Base-by-base conservation (phyloP, 2,888 invertebrate species). In the Heteromyza rotundicornis region DNA sequence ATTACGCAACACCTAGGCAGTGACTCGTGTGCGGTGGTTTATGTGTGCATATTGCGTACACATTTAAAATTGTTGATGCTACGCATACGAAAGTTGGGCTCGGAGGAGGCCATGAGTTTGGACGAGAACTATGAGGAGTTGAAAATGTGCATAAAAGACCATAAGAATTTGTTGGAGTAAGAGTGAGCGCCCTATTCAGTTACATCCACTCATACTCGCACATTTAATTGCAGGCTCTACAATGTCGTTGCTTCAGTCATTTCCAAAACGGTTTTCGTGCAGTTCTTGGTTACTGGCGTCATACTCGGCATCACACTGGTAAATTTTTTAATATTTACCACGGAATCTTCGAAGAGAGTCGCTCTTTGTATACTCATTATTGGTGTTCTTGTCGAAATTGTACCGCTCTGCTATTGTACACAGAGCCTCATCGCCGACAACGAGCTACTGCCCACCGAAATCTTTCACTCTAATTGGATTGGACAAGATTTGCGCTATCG, bases 11-110 rank as follows among this genome's bases (percentile, higher is more conserved):
- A 71, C 20, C 66, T 68, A 22, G 57, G 64, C 19, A 59, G 66
- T 32, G 72, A 72, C 49, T 63, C 64, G 1, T 72, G 70, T 19
- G 57, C 72, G 0, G 67, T 70, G 2, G 64, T 70, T 32, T 72
- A 70, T 17, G 49, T 72, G 23, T 59, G 64, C 2, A 66, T 70
- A 22, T 35, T 72, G 5, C 56, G 70, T 0, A 24, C 61, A 0
- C 72, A 72, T 14, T 44, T 72, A 3, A 60, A 60, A 8, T 19
- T 70, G 17, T 54, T 72, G 27, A 23, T 62, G 14, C 20, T 53
- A 23, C 61, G 72, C 2, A 64, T 72, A 20, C n/a, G 17, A 0
- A 52, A 59, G 0, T 32, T 72, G 57, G 64, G 67, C 1, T 19
- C 68, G 5, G 20, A 55, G n/a, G 5, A 36, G n/a, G 20, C 17